These are phyloP conservation scores for Sander vitreus DNA, from an alignment of 2,113 vertebrate species.

Conservation along the genomic window DNA sequence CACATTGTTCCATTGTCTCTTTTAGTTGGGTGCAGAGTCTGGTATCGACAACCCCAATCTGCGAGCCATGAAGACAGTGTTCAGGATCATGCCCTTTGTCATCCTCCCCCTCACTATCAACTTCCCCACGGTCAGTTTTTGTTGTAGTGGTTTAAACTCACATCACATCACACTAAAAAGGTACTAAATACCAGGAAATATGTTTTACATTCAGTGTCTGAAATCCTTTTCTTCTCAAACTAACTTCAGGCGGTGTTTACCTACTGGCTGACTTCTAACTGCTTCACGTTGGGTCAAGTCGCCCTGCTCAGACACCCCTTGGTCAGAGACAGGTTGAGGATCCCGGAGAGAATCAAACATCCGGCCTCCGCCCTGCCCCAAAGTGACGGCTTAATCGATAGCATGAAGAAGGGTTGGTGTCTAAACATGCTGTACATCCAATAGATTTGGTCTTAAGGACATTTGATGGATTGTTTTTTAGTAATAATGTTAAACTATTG, in stretches of 20 bases:
- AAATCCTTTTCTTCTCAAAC: neutral
- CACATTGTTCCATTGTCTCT: neutral
- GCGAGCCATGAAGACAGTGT: slow-evolving; percentile 87
- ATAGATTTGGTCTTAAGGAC: neutral
- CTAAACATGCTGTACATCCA: neutral
- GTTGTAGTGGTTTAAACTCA: neutral
- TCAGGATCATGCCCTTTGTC: slow-evolving; percentile 88
- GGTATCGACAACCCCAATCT: slow-evolving; percentile 90
- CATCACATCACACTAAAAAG: neutral
- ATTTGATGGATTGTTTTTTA: neutral
- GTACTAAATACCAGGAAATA: too few relatives aligned
- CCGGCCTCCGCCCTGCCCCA: slow-evolving; percentile 69
- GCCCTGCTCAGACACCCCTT: slow-evolving; percentile 85
- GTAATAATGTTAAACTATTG: neutral
- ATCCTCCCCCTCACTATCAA: slow-evolving; percentile 91
- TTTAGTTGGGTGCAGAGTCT: slow-evolving; percentile 88
- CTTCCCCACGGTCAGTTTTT: slow-evolving; percentile 88
- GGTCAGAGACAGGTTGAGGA: slow-evolving; percentile 81
- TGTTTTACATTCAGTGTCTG: neutral
- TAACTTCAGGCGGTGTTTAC: slow-evolving; percentile 88
- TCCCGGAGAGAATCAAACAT: slow-evolving; percentile 85
- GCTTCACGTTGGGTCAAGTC: slow-evolving; percentile 89
- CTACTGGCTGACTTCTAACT: slow-evolving; percentile 93
- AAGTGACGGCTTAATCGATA: slow-evolving; percentile 84
- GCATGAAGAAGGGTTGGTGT: slow-evolving; percentile 84